Percentiles rank a stretch among this genome's conserved stretches.
Conservation (phyloP, 2,888 invertebrate genomes). For the Trichacis sp. region DNA sequence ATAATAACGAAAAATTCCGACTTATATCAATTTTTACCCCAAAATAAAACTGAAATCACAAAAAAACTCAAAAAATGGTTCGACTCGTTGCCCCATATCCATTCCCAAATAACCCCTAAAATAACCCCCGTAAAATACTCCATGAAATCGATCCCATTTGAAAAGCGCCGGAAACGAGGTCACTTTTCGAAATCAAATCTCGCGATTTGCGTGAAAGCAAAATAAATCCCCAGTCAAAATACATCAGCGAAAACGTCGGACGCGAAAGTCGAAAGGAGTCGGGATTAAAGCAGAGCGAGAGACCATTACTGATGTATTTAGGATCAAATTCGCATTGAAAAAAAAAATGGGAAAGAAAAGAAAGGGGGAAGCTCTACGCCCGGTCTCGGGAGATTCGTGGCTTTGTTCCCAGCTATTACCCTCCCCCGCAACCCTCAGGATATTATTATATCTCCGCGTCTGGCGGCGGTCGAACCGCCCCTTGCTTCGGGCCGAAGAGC, state of each 20-base stretch:
- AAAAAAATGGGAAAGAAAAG: slow-evolving; percentile 41
- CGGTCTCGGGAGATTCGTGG: slow-evolving; percentile 59
- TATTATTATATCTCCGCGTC: slow-evolving; percentile 68
- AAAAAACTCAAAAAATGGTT: too few species aligned
- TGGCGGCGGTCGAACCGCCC: slow-evolving; percentile 46
- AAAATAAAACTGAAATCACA: too few species aligned
- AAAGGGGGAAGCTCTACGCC: slow-evolving; percentile 37
- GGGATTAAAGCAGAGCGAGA: slow-evolving; percentile 44
- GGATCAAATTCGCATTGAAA: slow-evolving; percentile 63
- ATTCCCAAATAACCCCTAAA: too few species aligned
- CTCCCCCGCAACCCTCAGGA: slow-evolving; percentile 66
- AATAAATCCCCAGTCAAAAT: slow-evolving; percentile 1
- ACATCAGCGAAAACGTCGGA: background rate
- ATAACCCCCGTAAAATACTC: too few species aligned
- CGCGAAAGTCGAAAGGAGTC: slow-evolving; percentile 32
- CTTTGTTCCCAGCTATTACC: slow-evolving; percentile 69
- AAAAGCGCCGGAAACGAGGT: too few species aligned
- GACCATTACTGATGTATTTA: slow-evolving; percentile 61
- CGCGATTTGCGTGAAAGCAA: slow-evolving; percentile 1
- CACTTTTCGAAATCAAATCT: background rate
- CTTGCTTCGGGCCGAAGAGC: slow-evolving; percentile 20
- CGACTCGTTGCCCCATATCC: too few species aligned
- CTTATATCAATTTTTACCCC: too few species aligned
- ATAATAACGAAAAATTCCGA: too few species aligned
- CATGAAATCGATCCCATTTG: too few species aligned